Base-by-base conservation (phyloP, 2,888 invertebrate species). In the Frankliniella intonsa region DNA sequence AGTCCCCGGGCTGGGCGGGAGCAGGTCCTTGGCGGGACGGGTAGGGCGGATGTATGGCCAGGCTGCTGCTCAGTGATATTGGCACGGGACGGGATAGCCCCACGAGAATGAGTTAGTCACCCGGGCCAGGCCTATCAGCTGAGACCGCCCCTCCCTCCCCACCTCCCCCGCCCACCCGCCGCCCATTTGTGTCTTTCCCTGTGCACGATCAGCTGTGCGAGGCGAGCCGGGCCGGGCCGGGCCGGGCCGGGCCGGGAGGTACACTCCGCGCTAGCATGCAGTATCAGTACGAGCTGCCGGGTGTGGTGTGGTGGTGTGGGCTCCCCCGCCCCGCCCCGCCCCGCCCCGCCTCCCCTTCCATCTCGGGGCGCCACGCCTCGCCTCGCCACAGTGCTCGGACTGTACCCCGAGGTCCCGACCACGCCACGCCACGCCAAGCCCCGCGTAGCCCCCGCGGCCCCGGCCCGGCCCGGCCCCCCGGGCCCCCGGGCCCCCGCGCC, bases 91-190 rank as follows among this genome's bases (percentile, higher is more conserved):
- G 55, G 5, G 17, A 7, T 19, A 19, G 17, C 55, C 5, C 55
- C 17, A 14, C 55, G 55, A 55, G 55, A 14, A 10, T 14, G 27
- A 80, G 19, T 27, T 55, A 55, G 55, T 55, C 55, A 55, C 55
- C 55, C 69, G 11, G 69, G 22, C 69, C 69, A 25, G 69, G 22
- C 69, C 69, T 76, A 76, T 76, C 69, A 76, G 69, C 69, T 76
- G 90, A 25, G 90, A 89, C 88, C 89, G 88, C 89, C 89, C 87
- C 89, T n/a, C 90, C 81, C 89, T 86, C 87, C 22, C 69, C 9
- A 22, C 69, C 69, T 11, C 11, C 69, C 22, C 22, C 69, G 7
- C 69, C 8, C 8, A 5, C 22, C 25, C 22, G 22, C 22, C 69
- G 22, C 62, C 62, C 19, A 19, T n/a, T 62, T n/a, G 62, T 62